Base-by-base conservation (phyloP, 2,797 vertebrate species). In the Hozukius guyotensis region DNA sequence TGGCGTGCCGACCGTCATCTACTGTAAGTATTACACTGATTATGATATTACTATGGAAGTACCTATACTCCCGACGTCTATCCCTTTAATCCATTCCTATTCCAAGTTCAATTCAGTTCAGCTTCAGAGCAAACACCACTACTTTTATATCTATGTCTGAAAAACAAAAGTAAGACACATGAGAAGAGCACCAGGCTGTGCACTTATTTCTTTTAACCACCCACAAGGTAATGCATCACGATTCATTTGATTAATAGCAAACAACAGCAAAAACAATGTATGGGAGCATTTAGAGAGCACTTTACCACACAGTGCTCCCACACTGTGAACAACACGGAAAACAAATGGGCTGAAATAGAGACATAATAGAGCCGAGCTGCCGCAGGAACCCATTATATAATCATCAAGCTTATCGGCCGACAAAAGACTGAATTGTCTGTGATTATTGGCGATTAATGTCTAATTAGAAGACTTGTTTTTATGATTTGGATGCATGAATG, bases 181-280 rank as follows among this genome's bases (percentile, higher is more conserved):
- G 42, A 52, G 66, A 69, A 73, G 7, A 68, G 27, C 49, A 12
- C 20, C 60, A 22, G 59, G 64, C 71, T 36, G 70, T 59, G 75
- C 59, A 71, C 67, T 83, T 78, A 61, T 65, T 76, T 67, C 32
- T 65, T 56, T 61, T 34, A 64, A 75, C 84, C 77, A 67, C 82
- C 84, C 75, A 49, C 78, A 29, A 70, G 53, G 38, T 62, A 78
- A 85, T 89, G 68, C 31, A 75, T 85, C 83, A 88, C 55, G 38
- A 77, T 81, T 83, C 69, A 79, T 87, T 73, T 88, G 81, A 89
- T 81, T 78, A 87, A 86, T 84, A 69, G 82, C 60, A 49, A 73
- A 10, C 53, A 78, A 74, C 55, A 57, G 57, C 34, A 56, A 71
- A 72, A 69, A 70, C 36, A 72, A 56, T 77, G 42, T 79, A 83